Evolutionary conservation across 2,113 vertebrate species (phyloP), one percentile per base, ranked within the genome.

Genomic region (Corythaeola cristata): DNA sequence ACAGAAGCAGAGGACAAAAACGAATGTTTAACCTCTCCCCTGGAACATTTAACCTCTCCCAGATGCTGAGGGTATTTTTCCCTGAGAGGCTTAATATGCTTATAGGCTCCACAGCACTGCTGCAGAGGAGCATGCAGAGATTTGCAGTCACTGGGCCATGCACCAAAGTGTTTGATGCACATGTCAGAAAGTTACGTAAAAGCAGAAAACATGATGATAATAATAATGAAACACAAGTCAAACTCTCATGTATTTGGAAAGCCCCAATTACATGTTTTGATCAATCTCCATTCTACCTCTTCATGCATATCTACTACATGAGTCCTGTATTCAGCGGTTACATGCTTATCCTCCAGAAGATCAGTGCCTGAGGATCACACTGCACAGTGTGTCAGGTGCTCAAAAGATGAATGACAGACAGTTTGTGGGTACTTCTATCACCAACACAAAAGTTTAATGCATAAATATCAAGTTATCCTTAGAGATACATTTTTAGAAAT

Each of bases 1-100:
- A 96, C 84, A 91, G 89, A 76, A 94, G 89, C 56, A 92, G 76
- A 96, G 94, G 91, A 97, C 89, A 97, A 94, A 96, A 96, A 89
- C 21, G 2, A 96, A 96, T 75, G 89, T 89, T 96, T 96, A 96
- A 93, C 95, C 94, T 94, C 94, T 85, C 77, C 87, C 80, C 74
- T 78, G 84, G 84, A 97, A 89, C 73, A 82, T 87, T 94, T 95
- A 96, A 96, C 96, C 94, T 96, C 93, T 90, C 77, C 89, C 91
- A 94, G 89, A 95, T 89, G 93, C 91, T 78, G 72, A 87, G 35
- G 64, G 76, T 96, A 84, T 82, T 94, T 92, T 90, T 92, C 47
- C 88, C 58, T n/a, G 44, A 64, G 83, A 95, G 94, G 88, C 33
- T 77, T 89, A 93, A 96, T 27, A 16, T 92, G 86, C 92, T 92